Conservation (phyloP, 2,797 vertebrate species). For the Pseudotriccus pelzelni region DNA sequence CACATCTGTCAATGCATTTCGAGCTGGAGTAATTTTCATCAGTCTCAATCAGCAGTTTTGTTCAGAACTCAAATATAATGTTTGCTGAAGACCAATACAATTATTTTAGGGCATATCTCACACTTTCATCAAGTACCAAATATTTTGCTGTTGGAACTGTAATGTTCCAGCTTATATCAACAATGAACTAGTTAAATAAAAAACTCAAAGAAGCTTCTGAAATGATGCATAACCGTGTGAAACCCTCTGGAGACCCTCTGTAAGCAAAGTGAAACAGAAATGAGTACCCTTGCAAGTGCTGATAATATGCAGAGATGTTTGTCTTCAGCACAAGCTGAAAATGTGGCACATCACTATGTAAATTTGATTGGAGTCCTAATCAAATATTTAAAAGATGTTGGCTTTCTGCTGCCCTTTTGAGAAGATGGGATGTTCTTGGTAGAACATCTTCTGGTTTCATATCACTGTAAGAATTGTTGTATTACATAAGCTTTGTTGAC, state of each 20-base stretch:
- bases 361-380: slow-evolving; percentile 67
- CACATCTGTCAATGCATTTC: slow-evolving; percentile 43
- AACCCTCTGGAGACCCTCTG: slow-evolving; percentile 37
- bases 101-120: slow-evolving; percentile 24
- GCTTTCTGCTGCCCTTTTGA: slow-evolving; percentile 38
- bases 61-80: slow-evolving; percentile 46
- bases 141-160: slow-evolving; percentile 28
- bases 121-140: slow-evolving; percentile 29
- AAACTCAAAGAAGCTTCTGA: neutral
- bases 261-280: slow-evolving; percentile 27
- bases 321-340: slow-evolving; percentile 56
- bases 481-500: slow-evolving; percentile 27
- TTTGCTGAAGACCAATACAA: slow-evolving; percentile 64
- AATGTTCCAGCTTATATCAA: slow-evolving; percentile 31
- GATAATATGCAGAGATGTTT: slow-evolving; percentile 42
- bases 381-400: slow-evolving; percentile 65
- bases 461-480: slow-evolving; percentile 2
- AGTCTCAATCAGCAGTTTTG: slow-evolving; percentile 30
- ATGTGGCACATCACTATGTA: slow-evolving; percentile 38
- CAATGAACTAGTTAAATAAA: neutral
- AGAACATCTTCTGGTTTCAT: neutral
- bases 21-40: slow-evolving; percentile 19
- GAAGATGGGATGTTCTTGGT: slow-evolving; percentile 48
- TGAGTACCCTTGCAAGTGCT: slow-evolving; percentile 19
- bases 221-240: neutral